A percentile compares a stretch with the other conserved stretches of the same genome.
These are phyloP conservation scores for Kryphioiulus occultus DNA, from an alignment of 2,888 invertebrate species.

Conservation along the genomic window DNA sequence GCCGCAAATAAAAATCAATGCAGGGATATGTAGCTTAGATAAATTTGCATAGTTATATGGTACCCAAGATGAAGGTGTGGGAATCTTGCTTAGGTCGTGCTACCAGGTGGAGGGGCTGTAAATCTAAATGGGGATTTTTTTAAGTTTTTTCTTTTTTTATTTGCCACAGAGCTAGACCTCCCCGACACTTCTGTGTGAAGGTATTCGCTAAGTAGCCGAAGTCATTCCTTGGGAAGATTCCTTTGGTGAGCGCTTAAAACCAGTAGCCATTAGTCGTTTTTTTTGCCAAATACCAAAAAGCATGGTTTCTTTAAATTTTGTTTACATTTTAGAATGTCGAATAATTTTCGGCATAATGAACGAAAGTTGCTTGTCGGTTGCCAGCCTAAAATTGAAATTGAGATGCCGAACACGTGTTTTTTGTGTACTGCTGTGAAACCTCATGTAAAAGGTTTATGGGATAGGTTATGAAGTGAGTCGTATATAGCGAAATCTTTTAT, in stretches of 20 bases:
- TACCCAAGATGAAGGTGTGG: neutral
- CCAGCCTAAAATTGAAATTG: neutral
- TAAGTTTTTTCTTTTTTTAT: neutral
- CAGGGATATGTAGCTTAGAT: neutral
- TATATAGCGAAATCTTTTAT: too few species aligned
- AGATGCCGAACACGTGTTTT: neutral
- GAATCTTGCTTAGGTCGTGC: neutral
- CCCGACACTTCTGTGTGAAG: conserved; percentile 29
- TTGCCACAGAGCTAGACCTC: neutral
- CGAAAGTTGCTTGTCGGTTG: neutral
- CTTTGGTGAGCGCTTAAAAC: conserved; percentile 21
- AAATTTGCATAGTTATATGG: conserved; percentile 21
- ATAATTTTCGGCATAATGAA: conserved; percentile 3
- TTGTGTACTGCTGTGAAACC: neutral
- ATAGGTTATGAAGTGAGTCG: too few species aligned
- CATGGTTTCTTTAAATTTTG: neutral
- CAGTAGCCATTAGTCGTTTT: conserved; percentile 28
- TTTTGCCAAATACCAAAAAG: neutral
- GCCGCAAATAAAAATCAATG: conserved; percentile 18
- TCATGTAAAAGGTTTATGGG: neutral
- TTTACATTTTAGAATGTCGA: conserved; percentile 18
- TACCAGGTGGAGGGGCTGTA: conserved; percentile 16
- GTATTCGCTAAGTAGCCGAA: neutral
- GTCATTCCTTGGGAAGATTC: conserved; percentile 11
- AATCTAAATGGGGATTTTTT: conserved; percentile 12